Conservation (phyloP, 2,797 vertebrate genomes). For the Falco columbarius region DNA sequence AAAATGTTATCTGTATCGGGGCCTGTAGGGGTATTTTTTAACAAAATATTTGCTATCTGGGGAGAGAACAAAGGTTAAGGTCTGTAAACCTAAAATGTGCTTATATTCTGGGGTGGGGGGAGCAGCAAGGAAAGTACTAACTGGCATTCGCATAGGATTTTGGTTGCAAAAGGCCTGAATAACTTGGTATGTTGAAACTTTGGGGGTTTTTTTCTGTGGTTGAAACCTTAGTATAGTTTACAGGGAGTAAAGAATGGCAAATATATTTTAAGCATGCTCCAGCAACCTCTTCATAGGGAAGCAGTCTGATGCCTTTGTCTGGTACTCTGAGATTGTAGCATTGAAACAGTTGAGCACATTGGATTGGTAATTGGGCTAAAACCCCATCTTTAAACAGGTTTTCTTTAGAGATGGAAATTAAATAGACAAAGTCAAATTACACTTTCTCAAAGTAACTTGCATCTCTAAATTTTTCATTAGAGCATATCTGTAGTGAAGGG, state of each 20-base stretch:
- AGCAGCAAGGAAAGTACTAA: neutral
- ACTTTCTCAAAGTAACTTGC: neutral
- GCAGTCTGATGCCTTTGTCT: neutral
- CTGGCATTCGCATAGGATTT: neutral
- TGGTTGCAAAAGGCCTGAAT: neutral
- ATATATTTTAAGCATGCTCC: neutral
- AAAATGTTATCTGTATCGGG: neutral
- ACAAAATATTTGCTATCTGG: neutral
- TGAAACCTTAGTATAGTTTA: neutral
- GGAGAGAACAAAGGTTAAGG: fast-evolving
- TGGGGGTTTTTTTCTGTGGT: neutral
- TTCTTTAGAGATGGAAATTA: neutral
- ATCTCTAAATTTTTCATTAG: neutral
- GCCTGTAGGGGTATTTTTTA: neutral
- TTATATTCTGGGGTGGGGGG: neutral
- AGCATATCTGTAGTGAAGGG: neutral
- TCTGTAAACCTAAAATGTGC: neutral
- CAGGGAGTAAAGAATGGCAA: neutral
- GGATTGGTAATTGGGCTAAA: neutral
- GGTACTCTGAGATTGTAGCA: neutral
- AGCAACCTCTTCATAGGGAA: neutral
- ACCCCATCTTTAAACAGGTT: neutral
- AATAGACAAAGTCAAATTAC: neutral
- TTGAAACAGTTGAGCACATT: neutral
- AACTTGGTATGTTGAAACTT: neutral